Conservation (phyloP, 2,113 vertebrate species). For the Felis chaus region DNA sequence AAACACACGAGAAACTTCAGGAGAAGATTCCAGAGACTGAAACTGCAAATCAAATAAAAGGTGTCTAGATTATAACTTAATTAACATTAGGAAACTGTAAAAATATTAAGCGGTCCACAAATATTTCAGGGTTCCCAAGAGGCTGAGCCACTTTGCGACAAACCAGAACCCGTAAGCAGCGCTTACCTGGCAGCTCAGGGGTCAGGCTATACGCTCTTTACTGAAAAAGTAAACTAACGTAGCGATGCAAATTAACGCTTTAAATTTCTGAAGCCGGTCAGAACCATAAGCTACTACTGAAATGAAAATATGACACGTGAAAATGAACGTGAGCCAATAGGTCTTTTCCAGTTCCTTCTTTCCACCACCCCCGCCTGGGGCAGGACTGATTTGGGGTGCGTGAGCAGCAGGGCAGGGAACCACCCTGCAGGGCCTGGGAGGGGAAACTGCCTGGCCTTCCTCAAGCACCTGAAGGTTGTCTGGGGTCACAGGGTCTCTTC, state of each 20-base stretch:
- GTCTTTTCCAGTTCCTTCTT: neutral
- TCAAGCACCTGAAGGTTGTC: neutral
- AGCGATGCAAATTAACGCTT: neutral
- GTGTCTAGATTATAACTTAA: neutral
- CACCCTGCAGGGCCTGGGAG: fast-evolving
- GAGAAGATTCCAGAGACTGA: neutral
- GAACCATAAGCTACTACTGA: neutral
- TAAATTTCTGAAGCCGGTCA: neutral
- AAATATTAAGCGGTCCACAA: neutral
- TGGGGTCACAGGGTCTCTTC: neutral
- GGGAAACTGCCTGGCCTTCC: neutral
- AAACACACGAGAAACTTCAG: neutral
- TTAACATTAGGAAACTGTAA: neutral
- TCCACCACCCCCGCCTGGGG: neutral
- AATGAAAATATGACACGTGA: neutral
- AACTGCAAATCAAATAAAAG: neutral
- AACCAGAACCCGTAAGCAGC: too few species aligned
- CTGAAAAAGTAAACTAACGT: neutral
- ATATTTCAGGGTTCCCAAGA: fast-evolving
- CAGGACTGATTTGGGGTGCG: neutral
- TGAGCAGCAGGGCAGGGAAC: neutral
- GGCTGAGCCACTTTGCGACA: neutral
- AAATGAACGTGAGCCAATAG: neutral
- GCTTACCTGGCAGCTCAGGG: fast-evolving
- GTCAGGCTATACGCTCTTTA: neutral